Base-by-base conservation (phyloP, 2,888 invertebrate genomes). In the Eretmocerus hayati region DNA sequence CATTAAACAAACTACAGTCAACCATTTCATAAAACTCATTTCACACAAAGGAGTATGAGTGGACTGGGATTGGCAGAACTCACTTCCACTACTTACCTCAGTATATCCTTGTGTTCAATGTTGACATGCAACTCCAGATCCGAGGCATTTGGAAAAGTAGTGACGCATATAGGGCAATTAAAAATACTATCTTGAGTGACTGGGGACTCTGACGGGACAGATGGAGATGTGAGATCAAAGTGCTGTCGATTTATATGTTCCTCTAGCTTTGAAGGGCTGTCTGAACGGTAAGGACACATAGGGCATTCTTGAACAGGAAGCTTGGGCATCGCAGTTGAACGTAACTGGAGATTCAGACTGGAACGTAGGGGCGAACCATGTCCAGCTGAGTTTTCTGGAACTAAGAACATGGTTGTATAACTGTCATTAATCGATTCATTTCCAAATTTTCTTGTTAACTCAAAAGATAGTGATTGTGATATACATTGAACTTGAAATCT, bases 61-160 rank as follows among this genome's bases (percentile, higher is more conserved):
- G n/a, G n/a, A n/a, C n/a, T n/a, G n/a, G n/a, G n/a, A n/a, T n/a
- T n/a, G 26, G 6, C 8, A 26, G 11, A 26, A 26, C 26, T 9
- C 26, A 26, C 26, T 11, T 9, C 8, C 26, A 9, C 8, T 15
- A 75, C 75, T 1, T 84, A 87, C 68, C 87, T 87, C 47, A 87
- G 74, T 58, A 88, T 84, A 73, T 89, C 89, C 62, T 81, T 78
- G 67, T 90, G 90, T 62, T 87, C 88, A 48, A 87, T 84, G 72
- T 90, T 90, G 1, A 90, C 89, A 65, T 91, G 91, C 42, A 88
- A 72, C 70, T 90, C 89, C 42, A 90, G 78, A 66, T 88, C 87
- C 2, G 84, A 80, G n/a, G 83, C 81, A 58, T 82, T 82, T 39
- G 79, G 76, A 64, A 87, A 87, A 41, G 81, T 78, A 56, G 80